Conservation (phyloP, 2,888 invertebrate species). For the Eristalis pertinax region DNA sequence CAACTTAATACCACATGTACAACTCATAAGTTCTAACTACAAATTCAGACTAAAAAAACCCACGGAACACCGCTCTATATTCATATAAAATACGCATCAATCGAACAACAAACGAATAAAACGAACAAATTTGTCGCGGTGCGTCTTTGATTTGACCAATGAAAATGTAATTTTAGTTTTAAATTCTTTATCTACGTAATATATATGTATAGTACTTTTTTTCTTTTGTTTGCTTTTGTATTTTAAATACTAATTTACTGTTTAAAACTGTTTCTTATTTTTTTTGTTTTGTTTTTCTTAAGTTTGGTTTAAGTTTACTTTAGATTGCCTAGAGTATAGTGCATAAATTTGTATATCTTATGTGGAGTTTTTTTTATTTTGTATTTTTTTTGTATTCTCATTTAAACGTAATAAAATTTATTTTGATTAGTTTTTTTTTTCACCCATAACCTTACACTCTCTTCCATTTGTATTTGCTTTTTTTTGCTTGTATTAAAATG, state of each 20-base stretch:
- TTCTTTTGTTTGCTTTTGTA: conserved; percentile 43
- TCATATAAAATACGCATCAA: background rate
- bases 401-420: conserved; percentile 45
- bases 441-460: conserved; percentile 28
- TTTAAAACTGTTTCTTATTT: conserved; percentile 39
- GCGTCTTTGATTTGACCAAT: conserved; percentile 12
- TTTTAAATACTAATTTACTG: conserved; percentile 50
- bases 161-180: conserved; percentile 18
- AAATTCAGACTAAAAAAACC: background rate
- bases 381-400: conserved; percentile 10
- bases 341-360: conserved; percentile 59
- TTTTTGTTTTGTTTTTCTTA: conserved; percentile 14
- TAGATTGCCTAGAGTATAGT: conserved; percentile 55
- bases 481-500: background rate
- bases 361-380: conserved; percentile 22
- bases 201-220: conserved; percentile 14
- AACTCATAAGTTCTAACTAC: background rate
- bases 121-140: conserved; percentile 5
- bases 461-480: background rate
- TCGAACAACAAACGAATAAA: background rate
- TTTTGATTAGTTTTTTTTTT: conserved; percentile 40
- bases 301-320: conserved; percentile 30
- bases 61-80: background rate
- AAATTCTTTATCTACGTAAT: conserved; percentile 21
- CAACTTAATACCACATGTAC: too few relatives aligned